Percentiles rank a stretch among this genome's conserved stretches.
Conservation (phyloP, 2,113 vertebrate species). For the Dryoscopus gambensis region DNA sequence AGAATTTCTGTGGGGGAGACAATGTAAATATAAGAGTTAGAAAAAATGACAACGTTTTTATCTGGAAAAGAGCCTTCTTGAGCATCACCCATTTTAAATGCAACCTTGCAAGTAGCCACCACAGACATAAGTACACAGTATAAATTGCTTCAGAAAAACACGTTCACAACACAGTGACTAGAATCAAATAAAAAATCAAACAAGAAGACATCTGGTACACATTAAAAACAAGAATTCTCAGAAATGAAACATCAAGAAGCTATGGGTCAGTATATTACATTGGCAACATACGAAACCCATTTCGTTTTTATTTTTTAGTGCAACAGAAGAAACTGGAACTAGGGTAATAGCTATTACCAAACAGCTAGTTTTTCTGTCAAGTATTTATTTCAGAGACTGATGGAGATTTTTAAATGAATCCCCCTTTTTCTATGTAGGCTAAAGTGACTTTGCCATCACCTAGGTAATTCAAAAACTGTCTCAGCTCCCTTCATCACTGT, state of each 20-base stretch:
- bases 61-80: background rate
- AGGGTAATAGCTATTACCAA: background rate
- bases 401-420: background rate
- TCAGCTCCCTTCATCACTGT: background rate
- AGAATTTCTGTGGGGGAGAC: background rate
- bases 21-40: background rate
- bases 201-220: conserved; percentile 34
- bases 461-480: background rate
- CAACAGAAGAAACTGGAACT: conserved; percentile 36
- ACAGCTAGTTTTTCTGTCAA: conserved; percentile 25
- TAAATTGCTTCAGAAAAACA: conserved; percentile 41
- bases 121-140: conserved; percentile 9
- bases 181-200: conserved; percentile 45
- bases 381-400: conserved; percentile 4
- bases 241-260: background rate
- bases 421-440: background rate
- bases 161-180: conserved; percentile 23
- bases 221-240: conserved; percentile 34
- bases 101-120: conserved; percentile 18
- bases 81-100: conserved; percentile 5
- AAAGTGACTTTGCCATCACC: background rate
- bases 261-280: conserved; percentile 16
- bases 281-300: background rate
- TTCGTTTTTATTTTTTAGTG: background rate
- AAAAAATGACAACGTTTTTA: background rate